A percentile compares a stretch with the other conserved stretches of the same genome.
phyloP scores from a whole-genome alignment of 1,140 invertebrate genomes.

The Drosophila guanche region DNA sequence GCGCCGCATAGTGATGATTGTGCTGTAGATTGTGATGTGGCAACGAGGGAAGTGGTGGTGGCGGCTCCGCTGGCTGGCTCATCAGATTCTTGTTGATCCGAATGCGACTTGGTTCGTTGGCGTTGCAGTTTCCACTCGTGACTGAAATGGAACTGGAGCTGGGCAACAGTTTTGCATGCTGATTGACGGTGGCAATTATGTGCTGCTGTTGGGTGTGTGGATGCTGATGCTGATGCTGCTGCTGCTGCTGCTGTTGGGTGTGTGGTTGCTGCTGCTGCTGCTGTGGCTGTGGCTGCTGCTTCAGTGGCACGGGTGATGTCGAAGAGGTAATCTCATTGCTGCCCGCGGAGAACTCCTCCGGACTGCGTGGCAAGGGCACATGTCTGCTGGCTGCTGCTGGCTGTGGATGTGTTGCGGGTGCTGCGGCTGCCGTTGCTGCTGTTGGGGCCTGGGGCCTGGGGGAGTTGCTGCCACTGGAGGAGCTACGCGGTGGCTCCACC shows the following conservation, averaged over 20 bases:
- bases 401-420: constrained; percentile 9
- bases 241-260: constrained; percentile 29
- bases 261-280: constrained; percentile 20
- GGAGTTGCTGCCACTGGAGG: constrained; percentile 62
- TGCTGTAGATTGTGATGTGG: constrained; percentile 41
- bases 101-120: constrained; percentile 75
- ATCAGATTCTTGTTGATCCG: constrained; percentile 82
- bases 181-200: constrained; percentile 79
- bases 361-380: constrained; percentile 69
- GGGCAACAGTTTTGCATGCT: constrained; percentile 77
- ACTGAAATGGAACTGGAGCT: constrained; percentile 42
- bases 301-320: constrained; percentile 84
- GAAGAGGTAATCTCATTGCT: constrained; percentile 87
- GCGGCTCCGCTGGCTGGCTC: constrained; percentile 41
- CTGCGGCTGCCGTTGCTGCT: constrained; percentile 17
- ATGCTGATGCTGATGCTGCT: constrained; percentile 15
- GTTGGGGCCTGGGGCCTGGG: constrained; percentile 34
- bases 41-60: constrained; percentile 18
- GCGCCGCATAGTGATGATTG: constrained; percentile 28
- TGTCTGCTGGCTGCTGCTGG: constrained; percentile 32
- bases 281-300: constrained; percentile 26
- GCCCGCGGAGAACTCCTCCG: constrained; percentile 77
- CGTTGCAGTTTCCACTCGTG: constrained; percentile 40
- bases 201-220: constrained; percentile 21
- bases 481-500: constrained; percentile 25